phyloP scores from a whole-genome alignment of 2,797 vertebrate species.

The Cirrhinus molitorella region DNA sequence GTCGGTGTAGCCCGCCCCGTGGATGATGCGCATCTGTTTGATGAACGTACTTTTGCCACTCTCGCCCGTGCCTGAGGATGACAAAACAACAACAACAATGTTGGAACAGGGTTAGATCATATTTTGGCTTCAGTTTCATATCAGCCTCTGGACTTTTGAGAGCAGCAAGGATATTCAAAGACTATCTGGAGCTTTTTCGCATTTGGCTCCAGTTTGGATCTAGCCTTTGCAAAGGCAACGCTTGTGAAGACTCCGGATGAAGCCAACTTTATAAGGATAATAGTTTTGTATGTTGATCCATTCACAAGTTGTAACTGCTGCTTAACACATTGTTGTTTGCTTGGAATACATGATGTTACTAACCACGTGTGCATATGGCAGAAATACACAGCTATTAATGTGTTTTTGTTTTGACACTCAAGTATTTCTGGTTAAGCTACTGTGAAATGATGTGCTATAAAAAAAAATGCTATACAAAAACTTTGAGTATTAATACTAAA shows the following conservation, averaged over 20 bases:
- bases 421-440: not conserved
- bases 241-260: not conserved
- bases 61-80: slow-evolving; percentile 90
- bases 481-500: not conserved
- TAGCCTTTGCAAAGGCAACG: not conserved
- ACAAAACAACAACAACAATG: not conserved
- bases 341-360: not conserved
- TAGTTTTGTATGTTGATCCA: not conserved
- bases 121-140: not conserved
- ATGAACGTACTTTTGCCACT: slow-evolving; percentile 99
- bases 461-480: not conserved
- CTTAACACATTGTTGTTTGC: not conserved
- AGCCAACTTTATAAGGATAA: not conserved
- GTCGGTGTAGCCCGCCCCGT: slow-evolving; percentile 96
- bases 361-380: not conserved
- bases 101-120: not conserved
- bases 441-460: not conserved
- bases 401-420: too few species aligned
- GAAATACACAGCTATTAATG: not conserved
- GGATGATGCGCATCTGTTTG: slow-evolving; percentile 99
- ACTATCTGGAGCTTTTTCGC: not conserved
- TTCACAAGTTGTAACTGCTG: not conserved
- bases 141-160: not conserved
- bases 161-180: not conserved
- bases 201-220: not conserved